Evolutionary conservation across 2,113 vertebrate species (phyloP), one percentile per base, ranked within the genome.

Genomic region (Murina feae): DNA sequence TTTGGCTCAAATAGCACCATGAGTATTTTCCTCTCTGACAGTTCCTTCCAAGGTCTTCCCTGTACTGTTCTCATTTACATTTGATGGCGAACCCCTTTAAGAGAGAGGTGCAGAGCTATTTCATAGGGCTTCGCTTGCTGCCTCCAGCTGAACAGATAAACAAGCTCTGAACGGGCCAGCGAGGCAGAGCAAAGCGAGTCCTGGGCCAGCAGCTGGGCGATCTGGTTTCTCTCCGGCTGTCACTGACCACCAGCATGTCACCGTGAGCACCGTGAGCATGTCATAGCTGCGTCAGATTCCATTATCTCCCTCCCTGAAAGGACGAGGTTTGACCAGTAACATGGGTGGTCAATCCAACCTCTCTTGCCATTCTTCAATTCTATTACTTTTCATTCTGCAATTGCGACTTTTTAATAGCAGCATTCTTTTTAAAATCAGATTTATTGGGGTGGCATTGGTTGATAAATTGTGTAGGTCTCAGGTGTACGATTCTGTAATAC

Each of bases 71-170:
- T 90, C 68, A 74, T 90, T 84, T 88, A 69, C 9, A 81, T 10
- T 49, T 32, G 30, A 83, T 88, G 87, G 74, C 65, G 55, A 42
- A 5, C 94, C 79, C 25, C 51, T 85, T 53, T 53, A 82, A n/a
- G n/a, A n/a, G n/a, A n/a, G n/a, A n/a, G n/a, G n/a, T n/a, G n/a
- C n/a, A n/a, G 32, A 63, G 51, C 95, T 89, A 35, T 63, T 94
- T 94, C 53, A 37, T 37, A 83, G 74, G 44, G 69, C 68, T 89
- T 1, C 60, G 23, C 83, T 86, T 91, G 49, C 37, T 93, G 58
- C 55, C 37, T 93, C 42, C 58, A 47, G 75, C 42, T 89, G 90
- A 94, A 87, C 71, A 71, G 44, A 89, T 28, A 30, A 87, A 92
- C 42, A 83, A 58, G 63, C 53, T 75, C 18, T 63, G 63, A 93